These are phyloP conservation scores for Ganaspis brasiliensis DNA, from an alignment of 2,888 invertebrate species.

Conservation along the genomic window DNA sequence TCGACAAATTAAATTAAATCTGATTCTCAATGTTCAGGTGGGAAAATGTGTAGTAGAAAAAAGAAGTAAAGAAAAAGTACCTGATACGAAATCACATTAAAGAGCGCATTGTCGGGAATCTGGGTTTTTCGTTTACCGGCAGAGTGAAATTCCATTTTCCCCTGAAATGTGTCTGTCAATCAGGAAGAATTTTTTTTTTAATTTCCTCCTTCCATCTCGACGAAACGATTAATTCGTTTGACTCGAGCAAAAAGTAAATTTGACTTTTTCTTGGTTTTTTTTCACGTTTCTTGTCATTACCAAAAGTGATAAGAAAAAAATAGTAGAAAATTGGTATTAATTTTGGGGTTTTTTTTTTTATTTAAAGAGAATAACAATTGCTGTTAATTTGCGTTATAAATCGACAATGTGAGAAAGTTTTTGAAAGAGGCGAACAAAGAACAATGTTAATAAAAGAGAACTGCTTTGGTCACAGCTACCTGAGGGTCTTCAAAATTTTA, in stretches of 20 bases:
- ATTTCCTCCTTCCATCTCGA: neutral
- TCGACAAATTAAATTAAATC: conserved; percentile 29
- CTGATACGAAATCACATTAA: conserved; percentile 23
- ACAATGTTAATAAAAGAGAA: neutral
- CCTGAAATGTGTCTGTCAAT: conserved; percentile 30
- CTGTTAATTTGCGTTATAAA: neutral
- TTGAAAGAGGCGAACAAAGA: neutral
- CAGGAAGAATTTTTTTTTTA: neutral
- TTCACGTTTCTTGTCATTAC: no score
- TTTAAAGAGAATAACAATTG: no score
- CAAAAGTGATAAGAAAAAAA: no score
- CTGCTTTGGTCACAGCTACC: conserved; percentile 12
- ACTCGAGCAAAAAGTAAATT: conserved; percentile 15
- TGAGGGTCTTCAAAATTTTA: conserved; percentile 28
- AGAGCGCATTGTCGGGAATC: neutral
- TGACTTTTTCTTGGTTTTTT: neutral
- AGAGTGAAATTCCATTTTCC: conserved; percentile 30
- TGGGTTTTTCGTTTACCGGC: conserved; percentile 10
- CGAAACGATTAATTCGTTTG: conserved; percentile 33
- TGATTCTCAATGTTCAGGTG: neutral
- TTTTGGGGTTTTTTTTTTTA: no score
- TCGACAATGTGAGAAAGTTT: neutral
- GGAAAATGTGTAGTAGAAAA: no score
- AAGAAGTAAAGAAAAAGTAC: neutral
- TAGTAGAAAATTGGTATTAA: neutral